Conservation (phyloP, 2,888 invertebrate genomes). For the Ochropacha duplaris region DNA sequence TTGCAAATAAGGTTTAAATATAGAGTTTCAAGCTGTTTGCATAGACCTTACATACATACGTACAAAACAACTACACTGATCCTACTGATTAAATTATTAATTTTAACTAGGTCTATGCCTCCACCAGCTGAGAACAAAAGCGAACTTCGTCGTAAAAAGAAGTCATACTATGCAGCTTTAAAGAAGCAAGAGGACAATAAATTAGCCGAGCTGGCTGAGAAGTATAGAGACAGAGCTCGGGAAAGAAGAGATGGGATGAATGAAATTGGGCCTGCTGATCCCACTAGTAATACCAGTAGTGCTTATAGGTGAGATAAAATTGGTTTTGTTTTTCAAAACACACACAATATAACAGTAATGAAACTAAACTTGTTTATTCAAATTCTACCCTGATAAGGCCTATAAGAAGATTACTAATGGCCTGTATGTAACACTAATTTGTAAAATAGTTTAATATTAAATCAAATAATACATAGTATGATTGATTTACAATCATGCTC, state of each 20-base stretch:
- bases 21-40: too few species aligned
- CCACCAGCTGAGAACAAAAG: constrained; percentile 88
- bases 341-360: too few species aligned
- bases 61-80: too few species aligned
- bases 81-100: background rate
- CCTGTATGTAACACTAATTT: too few species aligned
- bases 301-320: constrained; percentile 84
- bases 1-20: too few species aligned
- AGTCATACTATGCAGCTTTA: constrained; percentile 96
- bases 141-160: constrained; percentile 95
- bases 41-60: too few species aligned
- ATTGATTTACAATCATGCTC: background rate
- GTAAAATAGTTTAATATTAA: too few species aligned
- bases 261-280: constrained; percentile 92
- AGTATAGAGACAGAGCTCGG: constrained; percentile 95
- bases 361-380: too few species aligned
- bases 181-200: constrained; percentile 98
- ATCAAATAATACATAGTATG: too few species aligned
- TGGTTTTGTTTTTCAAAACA: too few species aligned
- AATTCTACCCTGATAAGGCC: too few species aligned
- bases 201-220: constrained; percentile 95
- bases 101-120: constrained; percentile 62
- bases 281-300: constrained; percentile 91
- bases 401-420: too few species aligned
- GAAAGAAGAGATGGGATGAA: constrained; percentile 95